Base-by-base conservation (phyloP, 1,140 invertebrate genomes). In the Drosophila lacteicornis region DNA sequence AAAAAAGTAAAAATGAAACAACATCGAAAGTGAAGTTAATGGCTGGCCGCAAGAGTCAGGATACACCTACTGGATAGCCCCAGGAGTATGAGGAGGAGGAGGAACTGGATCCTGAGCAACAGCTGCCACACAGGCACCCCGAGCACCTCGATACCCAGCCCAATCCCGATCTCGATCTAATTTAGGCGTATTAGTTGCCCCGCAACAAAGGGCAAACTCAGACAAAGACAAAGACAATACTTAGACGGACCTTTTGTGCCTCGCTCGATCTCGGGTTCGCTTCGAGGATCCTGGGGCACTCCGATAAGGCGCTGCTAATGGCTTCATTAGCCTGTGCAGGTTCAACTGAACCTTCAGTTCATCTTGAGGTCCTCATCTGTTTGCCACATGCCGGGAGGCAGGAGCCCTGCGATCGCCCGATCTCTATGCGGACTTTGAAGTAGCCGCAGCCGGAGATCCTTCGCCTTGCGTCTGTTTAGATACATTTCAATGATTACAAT, bases 151-250 rank as follows among this genome's bases (percentile, higher is more conserved):
- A 56, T 15, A 43, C 25, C 55, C 12, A 57, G 12, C 38, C 68
- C 22, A 75, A 76, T 76, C 61, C 81, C 57, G 83, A 87, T 87
- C 83, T 84, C 59, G 85, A 88, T 88, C 84, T 90, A 88, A 88
- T 88, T 88, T 88, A 75, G 84, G 84, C 81, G 84, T 88, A 88
- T 90, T 88, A 88, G 84, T 88, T 90, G 77, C 78, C 71, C 59
- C 53, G 76, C 76, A 87, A 83, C 80, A 82, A 67, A 81, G 70
- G 51, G 27, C 56, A 19, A 56, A 42, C 25, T 40, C 47, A 55
- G 42, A 30, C 61, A 75, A 58, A 70, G 62, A 43, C 62, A 59
- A 55, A 38, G 40, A 71, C 58, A 79, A 45, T 43, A 71, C 57
- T 73, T 73, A 80, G 61, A 75, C 57, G n/a, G 40, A 65, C 73